These are phyloP conservation scores for Poecile montanus DNA, from an alignment of 2,797 vertebrate genomes.

Conservation along the genomic window DNA sequence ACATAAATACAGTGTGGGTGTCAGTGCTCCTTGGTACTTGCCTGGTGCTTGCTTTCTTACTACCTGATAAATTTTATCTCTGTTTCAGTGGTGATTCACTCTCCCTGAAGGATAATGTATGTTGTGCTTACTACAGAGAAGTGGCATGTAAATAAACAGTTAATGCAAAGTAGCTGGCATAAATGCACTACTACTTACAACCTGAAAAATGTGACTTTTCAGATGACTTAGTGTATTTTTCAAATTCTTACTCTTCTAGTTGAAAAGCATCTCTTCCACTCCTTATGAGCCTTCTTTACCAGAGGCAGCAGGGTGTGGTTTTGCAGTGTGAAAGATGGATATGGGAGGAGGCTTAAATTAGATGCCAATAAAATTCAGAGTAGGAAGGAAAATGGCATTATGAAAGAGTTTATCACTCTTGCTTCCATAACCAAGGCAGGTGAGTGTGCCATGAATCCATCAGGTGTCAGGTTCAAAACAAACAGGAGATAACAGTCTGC, in stretches of 20 bases:
- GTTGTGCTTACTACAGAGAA: background rate
- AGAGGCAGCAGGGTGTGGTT: background rate
- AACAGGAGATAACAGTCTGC: background rate
- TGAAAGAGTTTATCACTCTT: background rate
- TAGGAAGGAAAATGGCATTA: background rate
- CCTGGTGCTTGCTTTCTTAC: background rate
- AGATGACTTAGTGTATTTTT: background rate
- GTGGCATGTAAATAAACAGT: slow-evolving; percentile 3
- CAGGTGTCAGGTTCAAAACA: background rate
- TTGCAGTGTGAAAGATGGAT: background rate
- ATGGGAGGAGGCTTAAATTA: background rate
- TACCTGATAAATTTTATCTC: slow-evolving; percentile 21
- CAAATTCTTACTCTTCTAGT: background rate
- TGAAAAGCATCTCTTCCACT: background rate
- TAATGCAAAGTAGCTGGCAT: background rate
- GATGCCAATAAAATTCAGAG: background rate
- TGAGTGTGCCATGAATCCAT: background rate
- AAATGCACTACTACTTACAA: background rate
- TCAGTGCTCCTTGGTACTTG: background rate
- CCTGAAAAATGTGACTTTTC: background rate
- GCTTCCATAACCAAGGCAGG: background rate
- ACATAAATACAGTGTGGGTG: background rate
- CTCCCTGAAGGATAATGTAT: background rate
- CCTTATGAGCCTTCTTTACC: background rate
- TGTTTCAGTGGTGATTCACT: slow-evolving; percentile 37